Percentiles rank a stretch among this genome's conserved stretches.
phyloP scores from a whole-genome alignment of 2,113 vertebrate genomes.

The Odobenus rosmarus region DNA sequence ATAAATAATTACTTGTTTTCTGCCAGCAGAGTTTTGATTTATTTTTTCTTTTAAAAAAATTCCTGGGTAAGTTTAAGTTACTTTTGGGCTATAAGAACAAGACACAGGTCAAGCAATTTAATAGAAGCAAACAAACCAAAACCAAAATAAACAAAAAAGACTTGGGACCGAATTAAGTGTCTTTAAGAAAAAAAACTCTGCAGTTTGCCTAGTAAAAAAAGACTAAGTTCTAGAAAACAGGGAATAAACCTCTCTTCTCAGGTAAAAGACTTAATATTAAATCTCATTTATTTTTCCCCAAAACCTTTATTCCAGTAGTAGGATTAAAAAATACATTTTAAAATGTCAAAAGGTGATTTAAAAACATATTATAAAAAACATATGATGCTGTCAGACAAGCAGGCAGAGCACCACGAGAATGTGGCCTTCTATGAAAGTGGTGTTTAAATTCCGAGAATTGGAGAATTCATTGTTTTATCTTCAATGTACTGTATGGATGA shows the following conservation, averaged over 20 bases:
- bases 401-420: not conserved
- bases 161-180: not conserved
- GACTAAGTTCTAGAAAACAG: not conserved
- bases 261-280: not conserved
- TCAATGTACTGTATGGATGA: not conserved
- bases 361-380: not conserved
- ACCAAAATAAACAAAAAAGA: not conserved
- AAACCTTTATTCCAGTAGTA: not conserved
- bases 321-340: not conserved
- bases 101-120: not conserved
- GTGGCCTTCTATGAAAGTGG: not conserved
- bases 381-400: not conserved
- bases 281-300: not conserved
- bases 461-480: not conserved
- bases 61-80: not conserved
- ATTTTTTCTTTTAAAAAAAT: not conserved
- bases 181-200: not conserved
- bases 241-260: not conserved
- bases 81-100: not conserved
- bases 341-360: not conserved
- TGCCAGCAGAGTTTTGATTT: not conserved
- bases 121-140: not conserved
- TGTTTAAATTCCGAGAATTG: not conserved
- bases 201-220: not conserved
- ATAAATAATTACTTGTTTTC: not conserved